Conservation (phyloP, 2,797 vertebrate species). For the Buphagus erythrorhynchus region DNA sequence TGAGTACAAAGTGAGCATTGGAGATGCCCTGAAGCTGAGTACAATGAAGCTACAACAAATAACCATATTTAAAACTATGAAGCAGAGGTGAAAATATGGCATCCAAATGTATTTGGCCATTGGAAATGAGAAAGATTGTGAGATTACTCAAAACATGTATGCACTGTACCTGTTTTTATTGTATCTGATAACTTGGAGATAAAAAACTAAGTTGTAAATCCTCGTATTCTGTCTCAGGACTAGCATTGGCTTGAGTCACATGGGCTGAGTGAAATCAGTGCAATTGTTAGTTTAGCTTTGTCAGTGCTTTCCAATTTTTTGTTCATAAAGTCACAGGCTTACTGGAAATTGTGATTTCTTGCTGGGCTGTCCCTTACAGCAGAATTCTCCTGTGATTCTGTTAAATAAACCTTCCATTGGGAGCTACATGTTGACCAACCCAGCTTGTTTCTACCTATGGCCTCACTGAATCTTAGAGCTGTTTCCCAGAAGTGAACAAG, state of each 20-base stretch:
- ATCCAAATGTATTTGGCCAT: not conserved
- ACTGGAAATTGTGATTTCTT: conserved; percentile 5
- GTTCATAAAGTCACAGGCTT: not conserved
- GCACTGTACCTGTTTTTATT: not conserved
- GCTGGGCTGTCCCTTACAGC: not conserved
- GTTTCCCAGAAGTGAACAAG: not conserved
- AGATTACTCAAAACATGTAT: not conserved
- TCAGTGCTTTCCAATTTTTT: not conserved
- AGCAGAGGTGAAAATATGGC: not conserved
- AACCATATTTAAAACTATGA: not conserved
- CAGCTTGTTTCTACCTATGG: not conserved
- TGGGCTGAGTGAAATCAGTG: not conserved
- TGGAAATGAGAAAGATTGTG: not conserved
- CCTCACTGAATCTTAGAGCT: not conserved
- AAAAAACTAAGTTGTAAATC: not conserved
- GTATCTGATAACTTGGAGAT: not conserved
- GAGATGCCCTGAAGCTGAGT: not conserved
- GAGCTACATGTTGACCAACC: not conserved
- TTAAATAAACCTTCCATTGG: not conserved
- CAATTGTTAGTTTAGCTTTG: not conserved
- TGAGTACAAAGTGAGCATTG: not conserved
- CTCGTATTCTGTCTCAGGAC: not conserved
- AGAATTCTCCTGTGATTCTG: not conserved
- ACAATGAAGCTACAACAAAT: not conserved
- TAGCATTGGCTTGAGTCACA: not conserved